Conservation (phyloP, 2,113 vertebrate species). For the Pedetes capensis region DNA sequence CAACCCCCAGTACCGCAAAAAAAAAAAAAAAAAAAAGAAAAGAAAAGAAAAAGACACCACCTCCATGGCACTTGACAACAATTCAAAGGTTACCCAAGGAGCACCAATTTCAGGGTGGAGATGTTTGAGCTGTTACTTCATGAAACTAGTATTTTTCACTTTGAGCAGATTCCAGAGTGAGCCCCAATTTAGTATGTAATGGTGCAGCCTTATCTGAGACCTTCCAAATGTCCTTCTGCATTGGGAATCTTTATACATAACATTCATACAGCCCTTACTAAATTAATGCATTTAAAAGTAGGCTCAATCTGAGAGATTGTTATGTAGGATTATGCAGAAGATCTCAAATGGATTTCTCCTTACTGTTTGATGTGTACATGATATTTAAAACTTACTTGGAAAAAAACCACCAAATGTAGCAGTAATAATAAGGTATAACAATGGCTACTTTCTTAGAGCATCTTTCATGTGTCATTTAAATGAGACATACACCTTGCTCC, state of each 20-base stretch:
- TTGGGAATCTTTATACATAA: neutral
- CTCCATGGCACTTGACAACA: too few relatives aligned
- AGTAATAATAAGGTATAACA: neutral
- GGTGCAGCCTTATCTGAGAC: neutral
- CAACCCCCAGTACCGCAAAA: too few relatives aligned
- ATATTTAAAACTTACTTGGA: neutral
- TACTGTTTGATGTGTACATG: neutral
- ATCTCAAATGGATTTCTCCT: neutral
- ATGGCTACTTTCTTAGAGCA: neutral
- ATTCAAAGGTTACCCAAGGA: neutral
- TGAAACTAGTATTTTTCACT: neutral
- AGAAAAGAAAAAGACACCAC: too few relatives aligned
- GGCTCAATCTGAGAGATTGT: neutral
- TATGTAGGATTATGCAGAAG: neutral
- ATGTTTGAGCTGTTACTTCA: neutral
- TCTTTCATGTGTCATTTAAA: neutral
- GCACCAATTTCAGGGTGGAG: neutral
- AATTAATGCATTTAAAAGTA: neutral
- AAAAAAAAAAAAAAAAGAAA: neutral
- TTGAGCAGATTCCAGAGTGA: neutral
- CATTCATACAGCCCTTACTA: neutral
- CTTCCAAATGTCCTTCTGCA: neutral
- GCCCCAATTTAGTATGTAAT: neutral
- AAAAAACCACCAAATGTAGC: neutral
- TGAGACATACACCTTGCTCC: neutral